Evolutionary conservation across 2,888 invertebrate genomes (phyloP).

Genomic region (Tryphoninae sp.): DNA sequence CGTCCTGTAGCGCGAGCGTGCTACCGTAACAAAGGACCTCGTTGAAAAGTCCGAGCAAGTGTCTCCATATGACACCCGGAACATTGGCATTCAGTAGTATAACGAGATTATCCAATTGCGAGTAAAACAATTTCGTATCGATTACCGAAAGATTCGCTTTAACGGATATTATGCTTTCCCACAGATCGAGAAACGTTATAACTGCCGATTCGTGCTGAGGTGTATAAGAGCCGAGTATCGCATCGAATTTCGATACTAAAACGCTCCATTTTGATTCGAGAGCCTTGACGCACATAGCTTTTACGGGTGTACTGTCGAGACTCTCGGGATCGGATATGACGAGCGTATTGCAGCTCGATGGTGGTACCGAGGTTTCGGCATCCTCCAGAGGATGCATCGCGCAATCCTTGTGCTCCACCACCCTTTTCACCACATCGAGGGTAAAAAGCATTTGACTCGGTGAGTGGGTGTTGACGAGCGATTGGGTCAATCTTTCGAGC

Average conservation of each 20-base stretch:
- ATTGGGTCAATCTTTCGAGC: constrained; percentile 90
- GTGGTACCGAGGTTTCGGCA: constrained; percentile 73
- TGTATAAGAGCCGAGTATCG: constrained; percentile 81
- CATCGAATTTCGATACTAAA: constrained; percentile 84
- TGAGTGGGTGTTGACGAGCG: constrained; percentile 83
- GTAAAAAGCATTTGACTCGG: constrained; percentile 90
- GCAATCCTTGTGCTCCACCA: constrained; percentile 93
- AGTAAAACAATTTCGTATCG: constrained; percentile 94
- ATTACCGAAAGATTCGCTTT: constrained; percentile 94
- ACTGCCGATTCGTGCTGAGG: constrained; percentile 82
- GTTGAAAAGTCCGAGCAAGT: constrained; percentile 92
- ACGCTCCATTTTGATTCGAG: constrained; percentile 93
- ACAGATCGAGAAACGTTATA: constrained; percentile 91
- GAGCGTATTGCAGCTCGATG: constrained; percentile 84
- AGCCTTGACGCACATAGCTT: constrained; percentile 92
- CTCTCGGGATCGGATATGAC: constrained; percentile 90
- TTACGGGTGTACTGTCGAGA: constrained; percentile 92
- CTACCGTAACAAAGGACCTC: constrained; percentile 96
- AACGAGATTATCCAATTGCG: constrained; percentile 91
- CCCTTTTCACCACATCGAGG: constrained; percentile 91
- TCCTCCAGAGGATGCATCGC: constrained; percentile 91
- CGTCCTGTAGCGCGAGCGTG: constrained; percentile 93
- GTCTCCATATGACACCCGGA: constrained; percentile 92
- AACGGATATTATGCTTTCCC: constrained; percentile 95
- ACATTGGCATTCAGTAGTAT: constrained; percentile 86